phyloP scores from a whole-genome alignment of 35 echinoderm and acorn worm species.

The Holothuria glaberrima region DNA sequence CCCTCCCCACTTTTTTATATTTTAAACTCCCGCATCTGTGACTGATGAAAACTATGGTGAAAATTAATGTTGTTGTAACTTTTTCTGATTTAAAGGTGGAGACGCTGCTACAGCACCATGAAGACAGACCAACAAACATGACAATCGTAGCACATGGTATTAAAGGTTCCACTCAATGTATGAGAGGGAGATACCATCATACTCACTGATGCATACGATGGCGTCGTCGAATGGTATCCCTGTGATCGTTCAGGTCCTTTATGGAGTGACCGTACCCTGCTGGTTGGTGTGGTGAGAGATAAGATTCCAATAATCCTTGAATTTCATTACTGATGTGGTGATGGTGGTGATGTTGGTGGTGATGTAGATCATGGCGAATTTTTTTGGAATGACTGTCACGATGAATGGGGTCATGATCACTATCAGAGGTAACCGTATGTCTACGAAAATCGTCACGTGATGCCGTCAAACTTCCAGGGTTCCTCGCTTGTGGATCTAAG shows the following conservation, averaged over 20 bases:
- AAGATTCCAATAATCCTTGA: slow-evolving; percentile 22
- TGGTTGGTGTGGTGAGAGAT: slow-evolving; percentile 33
- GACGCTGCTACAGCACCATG: too few species aligned
- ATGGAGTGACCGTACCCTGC: slow-evolving; percentile 55
- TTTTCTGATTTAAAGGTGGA: too few species aligned
- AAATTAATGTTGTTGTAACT: too few species aligned
- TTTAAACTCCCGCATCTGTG: too few species aligned
- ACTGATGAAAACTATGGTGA: too few species aligned
- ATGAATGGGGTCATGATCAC: background rate
- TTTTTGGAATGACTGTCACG: background rate
- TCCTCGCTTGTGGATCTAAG: too few species aligned
- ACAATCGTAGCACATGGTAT: too few species aligned
- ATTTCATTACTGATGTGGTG: slow-evolving; percentile 13
- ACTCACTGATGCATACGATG: slow-evolving; percentile 21
- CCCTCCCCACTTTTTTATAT: too few species aligned
- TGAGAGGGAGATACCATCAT: background rate
- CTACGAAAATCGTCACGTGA: too few species aligned
- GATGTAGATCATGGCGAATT: background rate
- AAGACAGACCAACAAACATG: too few species aligned
- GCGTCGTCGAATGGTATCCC: background rate
- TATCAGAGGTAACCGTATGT: background rate
- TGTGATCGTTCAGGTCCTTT: background rate
- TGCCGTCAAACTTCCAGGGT: too few species aligned
- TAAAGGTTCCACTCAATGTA: too few species aligned
- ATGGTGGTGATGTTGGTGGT: slow-evolving; percentile 21